Evolutionary conservation across 2,113 vertebrate species (phyloP).

Genomic region (Cynoglossus semilaevis): DNA sequence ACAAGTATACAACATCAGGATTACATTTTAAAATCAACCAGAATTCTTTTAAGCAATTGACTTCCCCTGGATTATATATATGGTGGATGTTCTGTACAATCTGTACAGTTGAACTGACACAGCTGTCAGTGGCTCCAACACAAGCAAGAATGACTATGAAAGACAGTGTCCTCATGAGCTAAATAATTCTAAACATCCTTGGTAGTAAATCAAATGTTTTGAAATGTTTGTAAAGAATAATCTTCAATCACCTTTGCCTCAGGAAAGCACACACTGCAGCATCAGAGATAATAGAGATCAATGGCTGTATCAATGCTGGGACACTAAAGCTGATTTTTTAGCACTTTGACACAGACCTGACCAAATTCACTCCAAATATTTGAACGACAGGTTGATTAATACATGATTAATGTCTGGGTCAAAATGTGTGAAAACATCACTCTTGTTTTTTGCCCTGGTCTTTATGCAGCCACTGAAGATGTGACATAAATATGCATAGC

Average conservation of each 20-base stretch:
- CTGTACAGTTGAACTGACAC: too few species aligned
- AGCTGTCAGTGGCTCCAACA: too few species aligned
- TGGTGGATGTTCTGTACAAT: too few species aligned
- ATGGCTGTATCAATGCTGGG: conserved; percentile 23
- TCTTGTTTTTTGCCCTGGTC: conserved; percentile 26
- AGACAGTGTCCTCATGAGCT: conserved; percentile 17
- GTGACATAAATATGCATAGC: conserved; percentile 75
- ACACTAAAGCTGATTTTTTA: conserved; percentile 21
- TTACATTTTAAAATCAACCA: too few species aligned
- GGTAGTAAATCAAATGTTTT: conserved; percentile 45
- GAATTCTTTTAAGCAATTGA: too few species aligned
- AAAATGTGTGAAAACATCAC: conserved; percentile 8
- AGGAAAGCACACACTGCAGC: conserved; percentile 75
- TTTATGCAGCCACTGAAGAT: conserved; percentile 46
- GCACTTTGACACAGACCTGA: conserved; percentile 1
- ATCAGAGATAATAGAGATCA: conserved; percentile 25
- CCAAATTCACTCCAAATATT: conserved; percentile 1
- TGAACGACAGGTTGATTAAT: conserved; percentile 4
- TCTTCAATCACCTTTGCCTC: conserved; percentile 72
- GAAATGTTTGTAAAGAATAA: conserved; percentile 46
- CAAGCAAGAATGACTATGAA: not conserved
- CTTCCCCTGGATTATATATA: too few species aligned
- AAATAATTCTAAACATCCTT: conserved; percentile 39
- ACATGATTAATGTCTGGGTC: conserved; percentile 20
- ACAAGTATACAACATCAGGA: too few species aligned